Base-by-base conservation (phyloP, 2,797 vertebrate species). In the Bucorvus abyssinicus region DNA sequence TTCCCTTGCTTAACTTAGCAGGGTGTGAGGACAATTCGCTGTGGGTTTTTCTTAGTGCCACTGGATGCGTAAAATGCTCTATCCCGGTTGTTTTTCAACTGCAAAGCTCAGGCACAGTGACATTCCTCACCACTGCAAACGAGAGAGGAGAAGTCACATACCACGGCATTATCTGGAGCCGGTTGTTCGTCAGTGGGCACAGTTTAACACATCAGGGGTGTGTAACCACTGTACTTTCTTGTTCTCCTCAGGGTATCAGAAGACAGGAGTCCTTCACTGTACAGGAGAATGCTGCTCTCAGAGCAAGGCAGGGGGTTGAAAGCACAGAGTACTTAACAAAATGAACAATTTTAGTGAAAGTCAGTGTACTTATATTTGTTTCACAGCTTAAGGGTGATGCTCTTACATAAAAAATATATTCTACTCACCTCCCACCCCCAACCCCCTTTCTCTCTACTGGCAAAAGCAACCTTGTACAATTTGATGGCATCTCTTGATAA, bases 401-500 rank as follows among this genome's bases (percentile, higher is more conserved):
- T 85, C 24, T 92, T 63, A 55, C 38, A 52, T 7, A 23, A 61
- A 80, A 74, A 89, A 34, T 7, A 61, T 45, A 5, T 2, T 29
- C 42, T 26, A 40, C 38, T 44, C 34, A 5, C 2, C 5, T 4
- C 7, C 27, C 9, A 4, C 7, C 5, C 4, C 12, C 19, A n/a
- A 3, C 20, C 24, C 32, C 50, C 26, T 60, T 63, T 53, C 40
- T 59, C 36, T 74, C 27, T 64, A 38, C 42, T 52, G 67, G 55
- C 60, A 68, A 42, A 85, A 85, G 29, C 7, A 92, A 80, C 9
- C 36, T 63, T 90, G 42, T 42, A 89, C 15, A 87, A 68, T 81
- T 87, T 59, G 76, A 77, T 64, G 85, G 10, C 30, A 50, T 47
- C 42, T 53, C 61, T 85, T 91, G 61, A 87, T 89, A 90, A 78